These are phyloP conservation scores for Gerris buenoi DNA, from an alignment of 1,140 invertebrate genomes.

Conservation along the genomic window DNA sequence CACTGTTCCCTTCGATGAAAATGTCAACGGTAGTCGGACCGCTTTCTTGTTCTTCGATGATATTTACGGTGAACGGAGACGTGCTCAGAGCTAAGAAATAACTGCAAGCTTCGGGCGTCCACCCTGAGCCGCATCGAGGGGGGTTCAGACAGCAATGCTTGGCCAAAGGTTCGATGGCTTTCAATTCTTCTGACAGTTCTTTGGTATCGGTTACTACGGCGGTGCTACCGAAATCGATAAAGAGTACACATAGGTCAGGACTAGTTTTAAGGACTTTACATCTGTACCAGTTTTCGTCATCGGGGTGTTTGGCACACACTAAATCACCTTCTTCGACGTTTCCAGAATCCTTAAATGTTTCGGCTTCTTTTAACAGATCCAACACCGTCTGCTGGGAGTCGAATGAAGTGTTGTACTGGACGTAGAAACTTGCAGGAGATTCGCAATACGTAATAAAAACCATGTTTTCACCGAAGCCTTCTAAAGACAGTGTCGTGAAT, in stretches of 20 bases:
- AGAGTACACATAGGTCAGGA: conserved; percentile 33
- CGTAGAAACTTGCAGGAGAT: not conserved
- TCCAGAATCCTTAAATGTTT: not conserved
- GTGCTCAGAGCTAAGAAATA: not conserved
- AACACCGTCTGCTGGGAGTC: not conserved
- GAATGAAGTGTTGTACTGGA: not conserved
- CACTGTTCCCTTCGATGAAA: not conserved
- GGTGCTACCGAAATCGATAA: conserved; percentile 40
- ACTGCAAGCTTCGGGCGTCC: not conserved
- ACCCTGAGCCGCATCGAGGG: not conserved
- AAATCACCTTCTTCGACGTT: conserved; percentile 29
- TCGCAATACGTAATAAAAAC: not conserved
- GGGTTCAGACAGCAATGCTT: not conserved
- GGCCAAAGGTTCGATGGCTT: not conserved
- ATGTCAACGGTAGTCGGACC: not conserved
- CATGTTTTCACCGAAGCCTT: not conserved
- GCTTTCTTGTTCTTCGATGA: not conserved
- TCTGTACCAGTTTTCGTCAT: conserved; percentile 48
- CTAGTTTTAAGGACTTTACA: conserved; percentile 44
- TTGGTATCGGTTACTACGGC: not conserved
- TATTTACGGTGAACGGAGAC: not conserved
- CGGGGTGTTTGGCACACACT: conserved; percentile 45
- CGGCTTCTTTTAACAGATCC: not conserved
- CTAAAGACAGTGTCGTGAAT: not conserved
- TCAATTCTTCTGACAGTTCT: not conserved